Evolutionary conservation across 2,113 vertebrate species (phyloP), one percentile per base, ranked within the genome.

Genomic region (Oriolus oriolus): DNA sequence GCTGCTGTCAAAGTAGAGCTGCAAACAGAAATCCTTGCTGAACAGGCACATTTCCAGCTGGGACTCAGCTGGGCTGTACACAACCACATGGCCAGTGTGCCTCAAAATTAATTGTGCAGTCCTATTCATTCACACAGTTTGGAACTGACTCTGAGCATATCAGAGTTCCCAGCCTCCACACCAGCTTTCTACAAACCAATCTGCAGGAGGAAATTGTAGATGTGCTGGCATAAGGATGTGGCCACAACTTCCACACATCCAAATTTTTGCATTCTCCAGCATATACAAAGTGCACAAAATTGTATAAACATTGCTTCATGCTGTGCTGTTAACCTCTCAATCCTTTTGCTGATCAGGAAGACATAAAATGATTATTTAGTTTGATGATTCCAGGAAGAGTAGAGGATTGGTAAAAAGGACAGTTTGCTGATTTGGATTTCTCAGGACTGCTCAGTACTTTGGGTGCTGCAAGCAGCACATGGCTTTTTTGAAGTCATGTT

Each of bases 1-100:
- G 14, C 7, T 49, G 35, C 24, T 78, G 31, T 65, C 65, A 49
- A 82, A 65, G 71, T 2, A 47, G 9, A 56, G 35, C 27, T 41
- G 21, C 59, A 77, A 77, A 87, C 28, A 71, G 69, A 68, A 93
- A 42, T n/a, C 42, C 45, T 61, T 8, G 5, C 31, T 61, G 35
- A 87, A 47, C 35, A 59, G 35, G 52, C 44, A 31, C 33, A 19
- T 31, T 87, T 53, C 47, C 50, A 61, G n/a, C 52, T 63, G 39
- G 28, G 39, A 39, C 53, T 49, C n/a, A 15, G 24, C 35, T 49
- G 52, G 13, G 49, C 41, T 74, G 5, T 18, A 28, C 2, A 4
- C 26, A 89, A 8, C 21, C 24, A 24, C 0, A 0, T 0, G 0
- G 20, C 17, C 65, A 39, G 13, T 2, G 23, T 53, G 21, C 52